Evolutionary conservation across 2,888 invertebrate genomes (phyloP).

Genomic region (Lutraria lutraria): DNA sequence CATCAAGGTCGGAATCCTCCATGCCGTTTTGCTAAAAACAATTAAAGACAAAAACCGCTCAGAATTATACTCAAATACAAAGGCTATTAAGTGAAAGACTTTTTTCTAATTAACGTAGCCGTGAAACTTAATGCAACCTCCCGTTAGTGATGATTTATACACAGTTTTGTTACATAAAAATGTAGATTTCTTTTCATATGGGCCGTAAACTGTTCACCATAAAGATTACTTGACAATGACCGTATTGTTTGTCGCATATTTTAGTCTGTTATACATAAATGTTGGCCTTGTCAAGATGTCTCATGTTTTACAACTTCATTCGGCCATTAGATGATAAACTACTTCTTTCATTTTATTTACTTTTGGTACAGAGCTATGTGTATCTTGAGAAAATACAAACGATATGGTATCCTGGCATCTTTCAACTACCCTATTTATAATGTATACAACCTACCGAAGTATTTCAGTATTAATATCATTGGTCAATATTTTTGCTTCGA

Average conservation of each 20-base stretch:
- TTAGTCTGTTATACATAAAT: conserved; percentile 24
- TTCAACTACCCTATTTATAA: conserved; percentile 38
- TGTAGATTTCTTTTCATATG: conserved; percentile 28
- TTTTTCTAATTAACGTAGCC: conserved; percentile 34
- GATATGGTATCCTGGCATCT: conserved; percentile 36
- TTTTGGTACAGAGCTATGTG: conserved; percentile 27
- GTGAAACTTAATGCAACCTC: conserved; percentile 38
- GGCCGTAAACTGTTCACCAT: conserved; percentile 36
- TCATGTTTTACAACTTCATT: conserved; percentile 34
- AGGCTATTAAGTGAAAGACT: neutral
- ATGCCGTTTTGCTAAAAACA: neutral
- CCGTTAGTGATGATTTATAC: conserved; percentile 38
- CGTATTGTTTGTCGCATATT: conserved; percentile 25
- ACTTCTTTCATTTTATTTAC: conserved; percentile 30
- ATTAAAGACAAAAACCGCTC: no score
- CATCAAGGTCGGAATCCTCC: neutral
- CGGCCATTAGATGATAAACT: conserved; percentile 32
- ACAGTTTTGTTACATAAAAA: conserved; percentile 32
- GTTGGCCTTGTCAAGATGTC: conserved; percentile 42
- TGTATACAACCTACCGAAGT: conserved; percentile 39
- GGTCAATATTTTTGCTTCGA: conserved; percentile 39
- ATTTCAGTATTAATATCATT: conserved; percentile 40
- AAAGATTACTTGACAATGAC: conserved; percentile 33
- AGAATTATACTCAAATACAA: neutral
- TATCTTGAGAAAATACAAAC: conserved; percentile 24